Base-by-base conservation (phyloP, 2,888 invertebrate species). In the Thysanoteuthis rhombus region DNA sequence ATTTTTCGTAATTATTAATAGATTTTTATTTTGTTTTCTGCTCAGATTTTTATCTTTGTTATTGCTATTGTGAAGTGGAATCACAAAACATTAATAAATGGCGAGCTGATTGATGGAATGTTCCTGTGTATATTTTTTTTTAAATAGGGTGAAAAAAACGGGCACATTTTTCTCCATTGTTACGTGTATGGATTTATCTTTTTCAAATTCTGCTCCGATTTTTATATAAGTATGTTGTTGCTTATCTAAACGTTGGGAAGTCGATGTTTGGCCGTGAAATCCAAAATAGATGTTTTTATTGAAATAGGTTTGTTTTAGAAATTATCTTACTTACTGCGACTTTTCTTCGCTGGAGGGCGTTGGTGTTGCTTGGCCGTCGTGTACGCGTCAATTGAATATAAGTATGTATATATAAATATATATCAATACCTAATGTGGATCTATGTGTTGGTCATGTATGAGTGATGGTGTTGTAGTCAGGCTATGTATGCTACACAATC, bases 281-380 rank as follows among this genome's bases (percentile, higher is more conserved):
- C 16, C 10, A 75, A 75, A n/a, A n/a, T n/a, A n/a, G 32, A 19
- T 75, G n/a, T 10, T 75, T 75, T 75, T 75, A 75, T 75, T 91
- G 32, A 39, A n/a, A n/a, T n/a, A 10, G 90, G 47, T 22, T 58
- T 93, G 32, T 93, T 93, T 28, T 47, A 93, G 93, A 93, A 93
- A 93, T 93, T 93, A 93, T 93, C 93, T 93, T 93, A 93, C 93
- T 93, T 93, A 93, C 93, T 93, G 93, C 58, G 93, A 47, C 92
- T 92, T 58, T 39, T 47, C 47, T 93, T 58, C 93, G 32, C 93
- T 93, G 93, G 93, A 93, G 93, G 93, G 93, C 93, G 93, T 93
- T 93, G 93, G 92, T 92, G 92, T n/a, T 42, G 40, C 92, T 42
- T 39, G 39, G 39, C 42, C 36, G 39, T 90, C 75, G 75, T 52